A percentile compares a stretch with the other conserved stretches of the same genome.
Evolutionary conservation across 2,888 invertebrate genomes (phyloP).

Genomic region (Heliconius cydno): DNA sequence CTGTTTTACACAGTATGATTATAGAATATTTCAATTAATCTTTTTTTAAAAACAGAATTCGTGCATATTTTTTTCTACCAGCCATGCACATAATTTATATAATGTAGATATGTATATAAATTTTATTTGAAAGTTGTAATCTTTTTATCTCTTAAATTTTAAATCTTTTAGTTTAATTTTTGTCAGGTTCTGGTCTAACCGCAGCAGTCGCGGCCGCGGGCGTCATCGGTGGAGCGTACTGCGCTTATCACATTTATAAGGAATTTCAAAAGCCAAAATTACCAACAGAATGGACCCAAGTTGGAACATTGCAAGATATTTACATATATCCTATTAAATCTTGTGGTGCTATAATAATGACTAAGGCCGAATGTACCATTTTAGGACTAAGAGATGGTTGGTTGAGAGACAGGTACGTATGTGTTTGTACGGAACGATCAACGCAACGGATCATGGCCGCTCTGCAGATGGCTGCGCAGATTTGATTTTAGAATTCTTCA

Average conservation of each 20-base stretch:
- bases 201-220: conserved; percentile 63
- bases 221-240: conserved; percentile 64
- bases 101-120: not conserved
- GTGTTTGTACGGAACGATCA: not conserved
- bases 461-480: not conserved
- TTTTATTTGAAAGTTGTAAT: not conserved
- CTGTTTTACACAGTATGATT: too few species aligned
- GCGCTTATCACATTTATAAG: conserved; percentile 61
- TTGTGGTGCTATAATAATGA: conserved; percentile 76
- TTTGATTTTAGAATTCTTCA: too few species aligned
- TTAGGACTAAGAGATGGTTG: conserved; percentile 82
- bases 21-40: too few species aligned
- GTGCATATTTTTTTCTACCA: not conserved
- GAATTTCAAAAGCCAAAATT: conserved; percentile 55
- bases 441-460: not conserved
- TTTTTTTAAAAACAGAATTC: too few species aligned
- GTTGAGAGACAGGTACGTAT: conserved; percentile 79
- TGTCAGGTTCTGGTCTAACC: conserved; percentile 57
- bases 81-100: not conserved
- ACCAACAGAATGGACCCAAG: conserved; percentile 82
- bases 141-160: not conserved
- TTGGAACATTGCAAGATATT: conserved; percentile 82
- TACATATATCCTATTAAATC: conserved; percentile 85
- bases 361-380: conserved; percentile 78
- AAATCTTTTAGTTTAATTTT: not conserved